Percentiles rank a stretch among this genome's conserved stretches.
These are phyloP conservation scores for Scaptodrosophila lebanonensis DNA, from an alignment of 1,140 invertebrate species.

Conservation along the genomic window DNA sequence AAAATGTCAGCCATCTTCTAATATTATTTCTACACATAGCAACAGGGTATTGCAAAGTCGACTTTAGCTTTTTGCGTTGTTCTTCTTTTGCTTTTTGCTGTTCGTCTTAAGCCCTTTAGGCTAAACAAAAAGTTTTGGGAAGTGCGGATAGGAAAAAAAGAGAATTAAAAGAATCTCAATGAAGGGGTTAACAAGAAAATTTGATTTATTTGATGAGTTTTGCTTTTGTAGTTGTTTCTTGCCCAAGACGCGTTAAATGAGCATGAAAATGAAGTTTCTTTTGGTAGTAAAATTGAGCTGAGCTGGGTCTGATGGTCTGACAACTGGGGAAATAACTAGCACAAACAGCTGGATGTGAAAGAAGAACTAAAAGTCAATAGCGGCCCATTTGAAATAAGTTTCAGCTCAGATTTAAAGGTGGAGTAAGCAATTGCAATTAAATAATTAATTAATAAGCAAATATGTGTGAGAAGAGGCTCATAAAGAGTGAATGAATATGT, in stretches of 20 bases:
- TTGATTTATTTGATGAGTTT: conserved; percentile 75
- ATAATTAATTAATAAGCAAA: too few species aligned
- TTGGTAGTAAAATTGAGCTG: conserved; percentile 1
- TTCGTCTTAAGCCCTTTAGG: conserved; percentile 55
- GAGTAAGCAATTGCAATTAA: too few species aligned
- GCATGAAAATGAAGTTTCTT: conserved; percentile 57
- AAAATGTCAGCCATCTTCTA: too few species aligned
- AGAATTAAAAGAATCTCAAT: conserved; percentile 56
- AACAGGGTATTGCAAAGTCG: too few species aligned
- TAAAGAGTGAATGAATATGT: too few species aligned
- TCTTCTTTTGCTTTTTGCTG: conserved; percentile 18
- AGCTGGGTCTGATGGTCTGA: too few species aligned
- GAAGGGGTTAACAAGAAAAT: conserved; percentile 72
- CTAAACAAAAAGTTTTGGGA: conserved; percentile 43
- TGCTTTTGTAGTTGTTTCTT: conserved; percentile 14
- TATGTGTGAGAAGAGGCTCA: too few species aligned
- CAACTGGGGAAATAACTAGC: too few species aligned
- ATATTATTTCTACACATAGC: not conserved
- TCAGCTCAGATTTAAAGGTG: too few species aligned
- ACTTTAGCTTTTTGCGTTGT: not conserved
- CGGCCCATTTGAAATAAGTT: too few species aligned
- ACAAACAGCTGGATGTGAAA: too few species aligned
- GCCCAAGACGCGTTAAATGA: conserved; percentile 58
- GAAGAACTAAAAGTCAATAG: too few species aligned
- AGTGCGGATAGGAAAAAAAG: conserved; percentile 6